These are phyloP conservation scores for Rhagonycha lutea DNA, from an alignment of 2,888 invertebrate species.

Conservation along the genomic window DNA sequence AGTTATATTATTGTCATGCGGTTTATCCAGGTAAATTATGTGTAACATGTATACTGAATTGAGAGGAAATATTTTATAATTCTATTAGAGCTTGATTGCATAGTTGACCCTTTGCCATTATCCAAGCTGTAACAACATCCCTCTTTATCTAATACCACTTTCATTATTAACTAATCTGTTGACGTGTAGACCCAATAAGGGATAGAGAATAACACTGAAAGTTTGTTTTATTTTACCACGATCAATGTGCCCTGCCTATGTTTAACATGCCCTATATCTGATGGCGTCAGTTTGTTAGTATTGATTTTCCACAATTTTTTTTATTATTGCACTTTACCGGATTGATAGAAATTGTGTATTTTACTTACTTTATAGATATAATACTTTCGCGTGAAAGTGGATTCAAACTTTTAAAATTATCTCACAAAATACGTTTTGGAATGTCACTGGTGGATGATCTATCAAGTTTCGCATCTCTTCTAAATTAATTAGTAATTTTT, in stretches of 20 bases:
- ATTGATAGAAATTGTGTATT: slow-evolving; percentile 24
- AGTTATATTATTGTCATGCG: background rate
- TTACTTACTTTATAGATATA: slow-evolving; percentile 17
- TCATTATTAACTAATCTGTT: slow-evolving; percentile 36
- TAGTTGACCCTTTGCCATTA: slow-evolving; percentile 26
- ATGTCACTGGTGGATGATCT: background rate
- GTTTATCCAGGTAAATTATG: slow-evolving; percentile 11
- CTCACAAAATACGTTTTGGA: background rate
- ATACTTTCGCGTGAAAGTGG: background rate
- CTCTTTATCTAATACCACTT: slow-evolving; percentile 32
- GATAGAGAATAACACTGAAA: slow-evolving; percentile 29
- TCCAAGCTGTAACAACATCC: slow-evolving; percentile 18
- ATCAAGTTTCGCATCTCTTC: background rate
- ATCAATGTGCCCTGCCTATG: slow-evolving; percentile 34
- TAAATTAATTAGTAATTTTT: background rate
- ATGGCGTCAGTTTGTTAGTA: slow-evolving; percentile 35
- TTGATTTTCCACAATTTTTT: slow-evolving; percentile 34
- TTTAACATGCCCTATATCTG: slow-evolving; percentile 36
- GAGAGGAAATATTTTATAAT: slow-evolving; percentile 33
- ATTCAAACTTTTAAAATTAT: background rate
- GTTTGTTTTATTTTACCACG: slow-evolving; percentile 35
- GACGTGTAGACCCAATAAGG: slow-evolving; percentile 32
- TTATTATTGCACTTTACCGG: slow-evolving; percentile 23
- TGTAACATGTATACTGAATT: slow-evolving; percentile 20
- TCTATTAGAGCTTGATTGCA: slow-evolving; percentile 30